phyloP scores from a whole-genome alignment of 2,888 invertebrate species.

The Xestia xanthographa region DNA sequence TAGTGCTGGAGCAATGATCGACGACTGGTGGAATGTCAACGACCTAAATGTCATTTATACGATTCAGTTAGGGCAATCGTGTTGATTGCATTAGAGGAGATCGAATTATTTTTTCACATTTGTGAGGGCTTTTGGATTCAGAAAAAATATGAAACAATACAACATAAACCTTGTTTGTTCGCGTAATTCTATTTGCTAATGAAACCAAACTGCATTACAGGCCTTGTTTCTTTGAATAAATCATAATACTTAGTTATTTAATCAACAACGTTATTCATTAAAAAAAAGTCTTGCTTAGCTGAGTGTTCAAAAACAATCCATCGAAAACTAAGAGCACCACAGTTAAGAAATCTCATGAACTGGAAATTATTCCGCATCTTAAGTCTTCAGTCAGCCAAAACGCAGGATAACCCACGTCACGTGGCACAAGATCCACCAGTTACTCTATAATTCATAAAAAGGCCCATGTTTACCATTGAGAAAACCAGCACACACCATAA shows the following conservation, averaged over 20 bases:
- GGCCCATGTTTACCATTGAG: not conserved
- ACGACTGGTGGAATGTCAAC: conserved; percentile 4
- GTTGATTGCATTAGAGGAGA: conserved; percentile 19
- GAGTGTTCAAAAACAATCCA: no score
- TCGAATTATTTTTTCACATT: not conserved
- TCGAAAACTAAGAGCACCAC: no score
- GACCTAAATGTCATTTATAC: not conserved
- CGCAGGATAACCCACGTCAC: not conserved
- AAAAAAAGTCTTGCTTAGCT: not conserved
- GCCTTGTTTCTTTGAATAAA: not conserved
- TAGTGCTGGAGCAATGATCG: conserved; percentile 8
- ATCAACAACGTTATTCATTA: not conserved
- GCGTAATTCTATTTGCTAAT: not conserved
- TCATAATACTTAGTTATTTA: not conserved
- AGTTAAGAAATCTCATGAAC: no score
- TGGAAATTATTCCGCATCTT: no score
- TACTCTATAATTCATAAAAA: conserved; percentile 5
- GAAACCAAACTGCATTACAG: not conserved
- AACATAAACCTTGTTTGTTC: not conserved
- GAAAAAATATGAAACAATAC: not conserved
- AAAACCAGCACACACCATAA: conserved; percentile 5
- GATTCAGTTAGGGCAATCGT: conserved; percentile 1
- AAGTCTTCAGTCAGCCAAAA: not conserved
- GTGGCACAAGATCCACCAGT: not conserved
- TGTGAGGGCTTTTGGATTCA: not conserved